Percentiles rank a stretch among this genome's conserved stretches.
Evolutionary conservation across 2,797 vertebrate genomes (phyloP).

Genomic region (Sphenopsis melanotis): DNA sequence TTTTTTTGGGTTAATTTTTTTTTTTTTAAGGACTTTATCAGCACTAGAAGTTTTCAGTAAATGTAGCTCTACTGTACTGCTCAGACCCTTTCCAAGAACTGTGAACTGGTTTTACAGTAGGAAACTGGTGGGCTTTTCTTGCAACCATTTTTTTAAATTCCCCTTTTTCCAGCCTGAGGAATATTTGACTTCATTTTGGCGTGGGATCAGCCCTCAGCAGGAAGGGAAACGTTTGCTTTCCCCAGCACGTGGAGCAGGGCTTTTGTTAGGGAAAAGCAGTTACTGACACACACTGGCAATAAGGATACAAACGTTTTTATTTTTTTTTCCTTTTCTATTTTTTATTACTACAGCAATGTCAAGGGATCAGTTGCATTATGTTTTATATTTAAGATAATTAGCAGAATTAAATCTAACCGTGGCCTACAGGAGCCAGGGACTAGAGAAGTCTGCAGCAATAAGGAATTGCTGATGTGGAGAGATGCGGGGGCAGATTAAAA

Average conservation of each 20-base stretch:
- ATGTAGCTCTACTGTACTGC: conserved; percentile 57
- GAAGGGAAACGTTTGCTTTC: neutral
- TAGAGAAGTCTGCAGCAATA: conserved; percentile 14
- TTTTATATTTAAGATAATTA: conserved; percentile 55
- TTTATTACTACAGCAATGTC: conserved; percentile 35
- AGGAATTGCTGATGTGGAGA: neutral
- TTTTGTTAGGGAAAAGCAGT: conserved; percentile 27
- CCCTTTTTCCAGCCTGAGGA: conserved; percentile 9
- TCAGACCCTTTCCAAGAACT: conserved; percentile 17
- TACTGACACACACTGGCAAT: conserved; percentile 53
- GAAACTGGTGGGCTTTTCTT: neutral
- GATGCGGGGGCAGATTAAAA: neutral
- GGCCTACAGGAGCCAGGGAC: neutral
- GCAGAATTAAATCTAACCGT: neutral
- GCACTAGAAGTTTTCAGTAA: conserved; percentile 31
- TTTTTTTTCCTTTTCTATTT: conserved; percentile 52
- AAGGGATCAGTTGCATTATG: neutral
- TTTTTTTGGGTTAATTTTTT: neutral
- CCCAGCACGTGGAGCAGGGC: neutral
- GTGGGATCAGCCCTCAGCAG: neutral
- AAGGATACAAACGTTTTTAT: neutral
- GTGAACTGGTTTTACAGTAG: neutral
- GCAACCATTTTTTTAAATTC: neutral
- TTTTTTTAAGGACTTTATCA: conserved; percentile 3
- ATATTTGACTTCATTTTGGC: neutral